A percentile compares a stretch with the other conserved stretches of the same genome.
These are phyloP conservation scores for Dasysyrphus albostriatus DNA, from an alignment of 2,888 invertebrate species.

Conservation along the genomic window DNA sequence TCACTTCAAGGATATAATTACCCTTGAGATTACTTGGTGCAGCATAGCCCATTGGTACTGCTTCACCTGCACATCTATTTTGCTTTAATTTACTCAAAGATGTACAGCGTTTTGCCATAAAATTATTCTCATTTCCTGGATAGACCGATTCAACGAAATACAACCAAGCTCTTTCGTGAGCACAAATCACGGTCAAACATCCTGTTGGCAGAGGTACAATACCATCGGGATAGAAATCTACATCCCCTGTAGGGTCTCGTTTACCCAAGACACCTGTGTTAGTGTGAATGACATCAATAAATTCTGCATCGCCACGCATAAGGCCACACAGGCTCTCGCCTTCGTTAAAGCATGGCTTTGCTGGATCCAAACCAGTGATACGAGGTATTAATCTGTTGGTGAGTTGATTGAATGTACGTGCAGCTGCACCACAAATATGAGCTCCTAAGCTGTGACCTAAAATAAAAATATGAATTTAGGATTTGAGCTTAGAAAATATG, in stretches of 20 bases:
- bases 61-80: constrained; percentile 77
- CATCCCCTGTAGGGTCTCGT: constrained; percentile 79
- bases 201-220: constrained; percentile 79
- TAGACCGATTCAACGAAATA: constrained; percentile 80
- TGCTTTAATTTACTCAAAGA: constrained; percentile 78
- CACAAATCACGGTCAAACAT: constrained; percentile 79
- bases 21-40: constrained; percentile 78
- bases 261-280: constrained; percentile 80
- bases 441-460: constrained; percentile 81
- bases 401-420: constrained; percentile 78
- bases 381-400: constrained; percentile 79
- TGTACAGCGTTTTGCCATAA: constrained; percentile 78
- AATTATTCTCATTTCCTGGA: constrained; percentile 79
- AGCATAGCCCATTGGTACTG: constrained; percentile 80
- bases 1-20: constrained; percentile 79
- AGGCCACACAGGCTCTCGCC: constrained; percentile 16
- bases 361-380: constrained; percentile 82
- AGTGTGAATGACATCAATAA: constrained; percentile 81
- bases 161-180: constrained; percentile 79
- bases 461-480: background rate
- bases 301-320: constrained; percentile 79
- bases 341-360: constrained; percentile 63
- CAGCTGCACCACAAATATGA: constrained; percentile 81
- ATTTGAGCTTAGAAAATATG: background rate
- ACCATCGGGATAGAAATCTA: constrained; percentile 82